Conservation (phyloP, 2,797 vertebrate genomes). For the Enteromius trimaculatus region DNA sequence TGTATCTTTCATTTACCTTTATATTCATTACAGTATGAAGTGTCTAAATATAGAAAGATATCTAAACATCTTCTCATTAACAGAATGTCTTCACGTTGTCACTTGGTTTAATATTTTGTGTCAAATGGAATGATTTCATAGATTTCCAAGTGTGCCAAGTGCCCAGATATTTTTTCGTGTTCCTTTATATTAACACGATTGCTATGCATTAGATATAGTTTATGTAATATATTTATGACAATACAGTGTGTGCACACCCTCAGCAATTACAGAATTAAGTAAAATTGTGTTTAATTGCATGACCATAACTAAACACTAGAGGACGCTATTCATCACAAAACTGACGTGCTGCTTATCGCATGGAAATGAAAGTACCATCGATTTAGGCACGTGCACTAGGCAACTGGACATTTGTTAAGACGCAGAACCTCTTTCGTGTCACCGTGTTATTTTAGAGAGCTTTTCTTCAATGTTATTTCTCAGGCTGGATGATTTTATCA, state of each 20-base stretch:
- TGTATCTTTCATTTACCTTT: neutral
- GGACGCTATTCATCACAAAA: conserved; percentile 24
- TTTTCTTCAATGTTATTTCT: neutral
- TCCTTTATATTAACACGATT: neutral
- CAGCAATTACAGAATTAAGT: neutral
- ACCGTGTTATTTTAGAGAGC: neutral
- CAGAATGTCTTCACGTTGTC: neutral
- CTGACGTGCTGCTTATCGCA: neutral
- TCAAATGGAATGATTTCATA: neutral
- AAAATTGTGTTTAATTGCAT: neutral
- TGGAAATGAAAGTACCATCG: neutral
- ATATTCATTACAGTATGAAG: neutral
- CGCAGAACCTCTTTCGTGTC: neutral
- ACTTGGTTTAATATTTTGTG: neutral
- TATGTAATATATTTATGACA: neutral
- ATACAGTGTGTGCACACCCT: neutral
- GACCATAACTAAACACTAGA: conserved; percentile 33
- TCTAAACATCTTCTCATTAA: neutral
- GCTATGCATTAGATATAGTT: neutral
- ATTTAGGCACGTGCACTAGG: neutral
- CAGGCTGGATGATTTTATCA: neutral
- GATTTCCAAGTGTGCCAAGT: neutral
- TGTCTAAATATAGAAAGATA: neutral
- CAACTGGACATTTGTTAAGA: neutral
- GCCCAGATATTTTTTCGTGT: neutral